phyloP scores from a whole-genome alignment of 2,888 invertebrate species.

The Melanotus villosus region DNA sequence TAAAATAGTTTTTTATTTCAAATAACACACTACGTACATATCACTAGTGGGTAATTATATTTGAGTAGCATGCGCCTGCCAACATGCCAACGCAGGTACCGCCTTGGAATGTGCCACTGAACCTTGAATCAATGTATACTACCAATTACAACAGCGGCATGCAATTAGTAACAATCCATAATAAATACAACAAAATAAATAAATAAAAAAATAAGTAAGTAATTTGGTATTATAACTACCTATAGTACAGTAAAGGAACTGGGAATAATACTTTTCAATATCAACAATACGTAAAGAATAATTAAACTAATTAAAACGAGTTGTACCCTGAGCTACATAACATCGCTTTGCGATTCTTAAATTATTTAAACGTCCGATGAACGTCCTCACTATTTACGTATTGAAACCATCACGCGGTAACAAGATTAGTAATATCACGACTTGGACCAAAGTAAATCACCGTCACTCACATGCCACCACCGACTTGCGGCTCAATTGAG shows the following conservation, averaged over 20 bases:
- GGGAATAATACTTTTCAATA: constrained; percentile 31
- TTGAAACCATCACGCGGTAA: constrained; percentile 16
- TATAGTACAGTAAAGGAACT: constrained; percentile 24
- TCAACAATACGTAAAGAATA: constrained; percentile 10
- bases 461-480: constrained; percentile 27
- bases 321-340: constrained; percentile 20
- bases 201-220: constrained; percentile 32
- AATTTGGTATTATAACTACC: constrained; percentile 15
- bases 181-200: constrained; percentile 35
- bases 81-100: constrained; percentile 26
- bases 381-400: constrained; percentile 16
- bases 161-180: constrained; percentile 33
- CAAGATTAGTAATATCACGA: constrained; percentile 28
- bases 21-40: constrained; percentile 33
- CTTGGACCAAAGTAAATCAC: constrained; percentile 24
- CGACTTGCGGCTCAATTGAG: constrained; percentile 6
- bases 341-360: constrained; percentile 14
- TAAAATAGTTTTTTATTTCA: constrained; percentile 24
- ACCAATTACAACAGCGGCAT: constrained; percentile 32
- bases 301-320: constrained; percentile 14
- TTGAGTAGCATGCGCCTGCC: constrained; percentile 27
- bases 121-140: constrained; percentile 32
- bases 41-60: constrained; percentile 25
- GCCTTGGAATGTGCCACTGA: constrained; percentile 28
- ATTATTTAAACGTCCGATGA: constrained; percentile 19